Conservation (phyloP, 1,140 invertebrate species). For the Matsumurasca onukii region DNA sequence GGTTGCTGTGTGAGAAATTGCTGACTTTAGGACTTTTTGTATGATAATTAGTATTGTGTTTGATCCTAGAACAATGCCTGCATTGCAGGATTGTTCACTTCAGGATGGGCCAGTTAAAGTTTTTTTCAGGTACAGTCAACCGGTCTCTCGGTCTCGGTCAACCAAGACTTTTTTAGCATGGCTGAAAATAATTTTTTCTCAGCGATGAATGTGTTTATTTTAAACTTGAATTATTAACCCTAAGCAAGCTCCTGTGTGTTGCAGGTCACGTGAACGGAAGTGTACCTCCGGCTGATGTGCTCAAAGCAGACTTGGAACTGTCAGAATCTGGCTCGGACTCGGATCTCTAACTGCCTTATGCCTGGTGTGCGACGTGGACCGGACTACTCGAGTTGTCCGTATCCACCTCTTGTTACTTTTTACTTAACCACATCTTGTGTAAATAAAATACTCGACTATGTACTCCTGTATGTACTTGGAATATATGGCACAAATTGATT, state of each 20-base stretch:
- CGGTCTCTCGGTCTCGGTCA: no score
- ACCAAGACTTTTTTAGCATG: no score
- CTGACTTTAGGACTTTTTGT: no score
- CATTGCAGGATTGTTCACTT: no score
- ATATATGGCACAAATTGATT: constrained; percentile 26
- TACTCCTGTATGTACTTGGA: constrained; percentile 17
- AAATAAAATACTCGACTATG: constrained; percentile 24
- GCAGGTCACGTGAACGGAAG: constrained; percentile 38
- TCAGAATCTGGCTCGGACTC: constrained; percentile 32
- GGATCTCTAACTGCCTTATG: constrained; percentile 26
- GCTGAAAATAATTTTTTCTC: no score
- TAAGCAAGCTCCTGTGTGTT: constrained; percentile 32
- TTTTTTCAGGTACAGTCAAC: no score
- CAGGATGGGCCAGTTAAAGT: no score
- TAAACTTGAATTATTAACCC: no score
- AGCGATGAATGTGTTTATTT: no score
- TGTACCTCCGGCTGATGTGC: constrained; percentile 28
- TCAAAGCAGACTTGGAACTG: constrained; percentile 35
- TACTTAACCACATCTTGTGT: not conserved
- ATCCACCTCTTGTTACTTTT: not conserved
- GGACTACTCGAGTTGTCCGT: not conserved
- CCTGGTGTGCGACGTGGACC: not conserved
- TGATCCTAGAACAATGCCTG: no score
- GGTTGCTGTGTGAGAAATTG: no score
- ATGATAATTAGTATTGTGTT: no score